Conservation (phyloP, 1,140 invertebrate species). For the Ceratosolen solmsi region DNA sequence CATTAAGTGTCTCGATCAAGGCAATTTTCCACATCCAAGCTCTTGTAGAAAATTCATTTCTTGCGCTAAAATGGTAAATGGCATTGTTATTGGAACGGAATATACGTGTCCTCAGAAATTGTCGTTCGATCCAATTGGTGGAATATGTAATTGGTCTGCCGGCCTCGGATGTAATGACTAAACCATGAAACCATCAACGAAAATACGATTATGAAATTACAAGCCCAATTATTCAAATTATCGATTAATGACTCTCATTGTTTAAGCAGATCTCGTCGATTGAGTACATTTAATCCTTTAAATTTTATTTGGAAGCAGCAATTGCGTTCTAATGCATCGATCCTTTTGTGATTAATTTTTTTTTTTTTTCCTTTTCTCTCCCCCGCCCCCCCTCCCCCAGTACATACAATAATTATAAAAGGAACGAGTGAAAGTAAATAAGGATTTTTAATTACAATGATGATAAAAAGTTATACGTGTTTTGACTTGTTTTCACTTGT, state of each 20-base stretch:
- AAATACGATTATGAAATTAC: not conserved
- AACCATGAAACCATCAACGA: not conserved
- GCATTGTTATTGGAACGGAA: conserved; percentile 85
- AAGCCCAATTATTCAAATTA: not conserved
- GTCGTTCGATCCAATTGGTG: conserved; percentile 89
- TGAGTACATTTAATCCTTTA: no score
- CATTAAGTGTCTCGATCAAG: conserved; percentile 88
- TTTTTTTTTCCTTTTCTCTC: no score
- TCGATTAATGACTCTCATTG: no score
- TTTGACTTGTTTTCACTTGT: no score
- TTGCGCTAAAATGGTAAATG: conserved; percentile 86
- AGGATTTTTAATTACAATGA: no score
- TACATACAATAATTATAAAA: no score
- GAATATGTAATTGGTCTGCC: conserved; percentile 91
- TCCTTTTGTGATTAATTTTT: not conserved
- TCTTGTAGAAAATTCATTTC: conserved; percentile 92
- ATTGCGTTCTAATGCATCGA: no score
- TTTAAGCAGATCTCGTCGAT: no score
- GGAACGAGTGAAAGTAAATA: not conserved
- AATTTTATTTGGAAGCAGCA: no score
- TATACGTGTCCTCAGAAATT: conserved; percentile 89
- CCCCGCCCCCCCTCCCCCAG: no score
- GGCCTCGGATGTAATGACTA: conserved; percentile 78
- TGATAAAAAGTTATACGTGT: no score
- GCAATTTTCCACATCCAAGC: conserved; percentile 90